Evolutionary conservation across 2,888 invertebrate genomes (phyloP).

Genomic region (Phytoseiulus persimilis): DNA sequence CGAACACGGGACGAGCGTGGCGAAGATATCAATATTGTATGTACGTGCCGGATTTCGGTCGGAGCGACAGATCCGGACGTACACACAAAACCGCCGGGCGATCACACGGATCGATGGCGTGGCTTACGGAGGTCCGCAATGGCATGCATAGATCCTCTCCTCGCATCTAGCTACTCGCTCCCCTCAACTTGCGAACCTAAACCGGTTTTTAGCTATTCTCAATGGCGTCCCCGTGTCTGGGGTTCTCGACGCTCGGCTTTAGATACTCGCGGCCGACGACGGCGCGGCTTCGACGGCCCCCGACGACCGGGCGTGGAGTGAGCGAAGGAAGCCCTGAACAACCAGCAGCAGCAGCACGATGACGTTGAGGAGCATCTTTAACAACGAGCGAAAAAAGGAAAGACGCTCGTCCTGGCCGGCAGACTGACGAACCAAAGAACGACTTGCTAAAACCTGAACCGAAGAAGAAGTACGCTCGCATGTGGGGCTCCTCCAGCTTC

Average conservation of each 20-base stretch:
- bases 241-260: background rate
- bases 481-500: background rate
- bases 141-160: background rate
- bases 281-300: background rate
- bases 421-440: background rate
- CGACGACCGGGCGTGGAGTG: background rate
- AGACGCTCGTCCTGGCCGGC: background rate
- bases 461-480: background rate
- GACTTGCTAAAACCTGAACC: background rate
- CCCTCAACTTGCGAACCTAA: background rate
- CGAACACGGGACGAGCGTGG: background rate
- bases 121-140: background rate
- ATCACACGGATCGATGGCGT: background rate
- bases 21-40: background rate
- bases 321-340: background rate
- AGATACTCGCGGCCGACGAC: background rate
- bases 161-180: background rate
- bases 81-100: background rate
- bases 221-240: background rate
- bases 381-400: background rate
- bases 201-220: background rate
- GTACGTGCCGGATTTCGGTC: background rate
- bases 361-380: background rate
- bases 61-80: background rate
- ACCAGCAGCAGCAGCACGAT: background rate